Percentiles rank a stretch among this genome's conserved stretches.
Evolutionary conservation across 2,888 invertebrate species (phyloP).

Genomic region (Maniola hyperantus): DNA sequence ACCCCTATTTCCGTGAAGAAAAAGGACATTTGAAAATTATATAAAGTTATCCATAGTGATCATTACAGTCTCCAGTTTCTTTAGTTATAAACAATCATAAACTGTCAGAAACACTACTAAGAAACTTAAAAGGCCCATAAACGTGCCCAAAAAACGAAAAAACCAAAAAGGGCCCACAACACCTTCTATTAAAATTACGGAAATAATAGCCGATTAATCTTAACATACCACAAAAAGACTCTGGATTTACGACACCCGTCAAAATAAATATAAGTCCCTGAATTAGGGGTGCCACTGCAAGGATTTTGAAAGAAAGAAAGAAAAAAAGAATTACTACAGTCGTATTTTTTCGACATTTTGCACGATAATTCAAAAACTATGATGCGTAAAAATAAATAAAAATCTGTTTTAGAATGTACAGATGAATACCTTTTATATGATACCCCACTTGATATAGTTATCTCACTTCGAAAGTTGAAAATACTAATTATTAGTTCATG

Average conservation of each 20-base stretch:
- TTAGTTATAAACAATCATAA: constrained; percentile 18
- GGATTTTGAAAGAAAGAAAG: neutral
- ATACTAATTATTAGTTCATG: too few species aligned
- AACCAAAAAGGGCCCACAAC: constrained; percentile 31
- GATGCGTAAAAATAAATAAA: too few species aligned
- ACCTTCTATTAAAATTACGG: constrained; percentile 71
- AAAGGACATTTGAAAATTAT: too few species aligned
- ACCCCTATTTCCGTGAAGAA: too few species aligned
- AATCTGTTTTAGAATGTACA: too few species aligned
- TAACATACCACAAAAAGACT: constrained; percentile 59
- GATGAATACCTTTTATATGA: too few species aligned
- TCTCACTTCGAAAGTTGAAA: too few species aligned
- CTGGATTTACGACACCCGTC: constrained; percentile 69
- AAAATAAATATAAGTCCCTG: constrained; percentile 70
- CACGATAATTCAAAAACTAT: too few species aligned
- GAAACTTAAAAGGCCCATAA: constrained; percentile 26
- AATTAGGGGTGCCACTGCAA: constrained; percentile 23
- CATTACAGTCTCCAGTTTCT: constrained; percentile 18
- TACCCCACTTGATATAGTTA: too few species aligned
- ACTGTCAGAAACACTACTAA: constrained; percentile 30
- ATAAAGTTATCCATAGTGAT: constrained; percentile 3
- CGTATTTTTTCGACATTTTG: too few species aligned
- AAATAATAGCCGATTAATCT: constrained; percentile 79
- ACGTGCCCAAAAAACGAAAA: constrained; percentile 18
- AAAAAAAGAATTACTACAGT: too few species aligned